phyloP scores from a whole-genome alignment of 2,888 invertebrate genomes.

The Meliscaeva auricollis region DNA sequence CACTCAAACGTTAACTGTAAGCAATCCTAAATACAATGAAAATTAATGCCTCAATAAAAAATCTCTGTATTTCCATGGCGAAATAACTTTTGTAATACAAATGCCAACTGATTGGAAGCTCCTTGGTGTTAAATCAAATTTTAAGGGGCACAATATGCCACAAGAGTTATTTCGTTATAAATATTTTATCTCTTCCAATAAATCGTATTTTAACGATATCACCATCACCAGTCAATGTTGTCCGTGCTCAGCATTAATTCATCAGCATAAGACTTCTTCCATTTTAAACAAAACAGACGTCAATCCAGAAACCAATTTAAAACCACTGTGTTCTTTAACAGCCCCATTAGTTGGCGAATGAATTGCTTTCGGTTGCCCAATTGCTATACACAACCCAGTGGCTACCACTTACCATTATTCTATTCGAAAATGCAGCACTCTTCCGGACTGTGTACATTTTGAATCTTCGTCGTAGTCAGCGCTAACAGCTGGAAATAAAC shows the following conservation, averaged over 20 bases:
- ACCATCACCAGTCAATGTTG: not conserved
- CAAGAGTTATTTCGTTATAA: slow-evolving; percentile 1
- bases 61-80: not conserved
- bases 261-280: slow-evolving; percentile 23
- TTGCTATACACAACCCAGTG: slow-evolving; percentile 27
- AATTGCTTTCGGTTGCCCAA: slow-evolving; percentile 56
- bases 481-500: slow-evolving; percentile 33
- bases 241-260: not conserved
- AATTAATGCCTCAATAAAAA: slow-evolving; percentile 13
- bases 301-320: slow-evolving; percentile 29
- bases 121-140: slow-evolving; percentile 2
- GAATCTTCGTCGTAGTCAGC: slow-evolving; percentile 39
- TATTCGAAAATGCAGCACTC: slow-evolving; percentile 45
- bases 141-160: slow-evolving; percentile 5
- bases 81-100: not conserved
- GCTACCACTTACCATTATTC: slow-evolving; percentile 14
- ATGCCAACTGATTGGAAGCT: not conserved
- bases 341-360: slow-evolving; percentile 37
- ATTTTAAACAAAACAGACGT: slow-evolving; percentile 10
- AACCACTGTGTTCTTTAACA: slow-evolving; percentile 34
- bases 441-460: slow-evolving; percentile 35
- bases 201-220: slow-evolving; percentile 30
- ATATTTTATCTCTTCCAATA: slow-evolving; percentile 3
- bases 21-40: not conserved
- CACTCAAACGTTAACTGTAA: too few species aligned